Conservation (phyloP, 2,888 invertebrate genomes). For the Phortica okadai region DNA sequence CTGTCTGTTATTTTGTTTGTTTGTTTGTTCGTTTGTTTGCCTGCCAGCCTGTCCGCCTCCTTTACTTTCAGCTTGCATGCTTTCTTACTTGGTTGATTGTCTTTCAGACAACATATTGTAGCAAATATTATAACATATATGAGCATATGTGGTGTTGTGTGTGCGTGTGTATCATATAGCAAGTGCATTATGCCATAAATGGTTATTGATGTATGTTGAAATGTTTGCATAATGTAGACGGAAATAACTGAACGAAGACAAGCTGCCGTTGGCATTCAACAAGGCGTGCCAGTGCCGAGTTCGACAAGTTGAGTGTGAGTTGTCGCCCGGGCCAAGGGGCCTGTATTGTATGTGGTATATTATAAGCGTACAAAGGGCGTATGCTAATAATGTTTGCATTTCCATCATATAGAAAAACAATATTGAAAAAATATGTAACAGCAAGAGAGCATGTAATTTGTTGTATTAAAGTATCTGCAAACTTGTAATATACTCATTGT, state of each 20-base stretch:
- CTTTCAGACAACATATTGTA: background rate
- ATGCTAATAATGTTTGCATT: slow-evolving; percentile 60
- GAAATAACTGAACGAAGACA: slow-evolving; percentile 38
- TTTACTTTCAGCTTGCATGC: background rate
- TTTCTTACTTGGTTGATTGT: background rate
- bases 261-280: slow-evolving; percentile 1
- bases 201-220: slow-evolving; percentile 52
- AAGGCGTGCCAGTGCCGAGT: background rate
- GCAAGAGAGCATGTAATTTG: background rate
- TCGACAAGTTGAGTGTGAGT: background rate
- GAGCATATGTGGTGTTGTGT: background rate
- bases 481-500: background rate
- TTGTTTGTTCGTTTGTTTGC: background rate
- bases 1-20: background rate
- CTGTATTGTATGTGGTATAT: background rate
- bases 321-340: too few species aligned
- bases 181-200: slow-evolving; percentile 54
- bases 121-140: slow-evolving; percentile 4
- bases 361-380: slow-evolving; percentile 12
- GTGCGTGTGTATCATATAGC: slow-evolving; percentile 43
- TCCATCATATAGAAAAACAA: slow-evolving; percentile 62
- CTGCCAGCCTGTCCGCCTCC: background rate
- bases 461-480: background rate
- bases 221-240: slow-evolving; percentile 50
- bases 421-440: slow-evolving; percentile 48